A percentile compares a stretch with the other conserved stretches of the same genome.
phyloP scores from a whole-genome alignment of 2,888 invertebrate species.

The Drosophila recens region DNA sequence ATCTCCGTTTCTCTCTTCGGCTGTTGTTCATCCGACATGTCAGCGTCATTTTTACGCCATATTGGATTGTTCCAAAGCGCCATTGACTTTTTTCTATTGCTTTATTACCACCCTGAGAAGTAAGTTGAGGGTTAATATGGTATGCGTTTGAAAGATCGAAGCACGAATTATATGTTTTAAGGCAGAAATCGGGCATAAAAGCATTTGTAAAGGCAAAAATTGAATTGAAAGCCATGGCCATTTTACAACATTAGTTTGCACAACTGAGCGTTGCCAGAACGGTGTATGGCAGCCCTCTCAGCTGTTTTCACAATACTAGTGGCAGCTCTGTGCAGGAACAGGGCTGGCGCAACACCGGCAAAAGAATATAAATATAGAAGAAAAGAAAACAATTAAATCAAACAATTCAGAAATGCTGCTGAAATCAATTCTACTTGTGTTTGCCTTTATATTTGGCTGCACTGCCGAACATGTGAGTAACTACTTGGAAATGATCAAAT shows the following conservation, averaged over 20 bases:
- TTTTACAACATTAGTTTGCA: slow-evolving; percentile 25
- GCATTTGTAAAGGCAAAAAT: slow-evolving; percentile 19
- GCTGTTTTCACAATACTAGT: slow-evolving; percentile 19
- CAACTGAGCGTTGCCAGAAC: slow-evolving; percentile 28
- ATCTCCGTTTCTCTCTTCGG: slow-evolving; percentile 42
- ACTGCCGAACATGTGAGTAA: slow-evolving; percentile 29
- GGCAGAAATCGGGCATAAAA: slow-evolving; percentile 29
- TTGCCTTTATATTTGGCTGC: slow-evolving; percentile 17
- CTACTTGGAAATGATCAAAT: neutral
- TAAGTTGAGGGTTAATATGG: neutral
- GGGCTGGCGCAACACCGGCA: slow-evolving; percentile 42
- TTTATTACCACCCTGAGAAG: slow-evolving; percentile 43
- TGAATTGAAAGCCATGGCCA: slow-evolving; percentile 32
- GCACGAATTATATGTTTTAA: slow-evolving; percentile 49
- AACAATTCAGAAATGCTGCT: slow-evolving; percentile 25
- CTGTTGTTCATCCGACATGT: slow-evolving; percentile 41
- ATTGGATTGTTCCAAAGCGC: slow-evolving; percentile 49
- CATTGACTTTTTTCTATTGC: slow-evolving; percentile 55
- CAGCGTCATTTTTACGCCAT: slow-evolving; percentile 67
- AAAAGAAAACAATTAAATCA: slow-evolving; percentile 9
- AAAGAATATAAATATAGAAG: slow-evolving; percentile 9
- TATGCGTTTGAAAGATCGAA: slow-evolving; percentile 6
- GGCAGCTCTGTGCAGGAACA: slow-evolving; percentile 29
- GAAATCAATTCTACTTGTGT: slow-evolving; percentile 20
- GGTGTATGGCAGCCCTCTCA: slow-evolving; percentile 17